phyloP scores from a whole-genome alignment of 2,113 vertebrate species.

The Orthonyx spaldingii region DNA sequence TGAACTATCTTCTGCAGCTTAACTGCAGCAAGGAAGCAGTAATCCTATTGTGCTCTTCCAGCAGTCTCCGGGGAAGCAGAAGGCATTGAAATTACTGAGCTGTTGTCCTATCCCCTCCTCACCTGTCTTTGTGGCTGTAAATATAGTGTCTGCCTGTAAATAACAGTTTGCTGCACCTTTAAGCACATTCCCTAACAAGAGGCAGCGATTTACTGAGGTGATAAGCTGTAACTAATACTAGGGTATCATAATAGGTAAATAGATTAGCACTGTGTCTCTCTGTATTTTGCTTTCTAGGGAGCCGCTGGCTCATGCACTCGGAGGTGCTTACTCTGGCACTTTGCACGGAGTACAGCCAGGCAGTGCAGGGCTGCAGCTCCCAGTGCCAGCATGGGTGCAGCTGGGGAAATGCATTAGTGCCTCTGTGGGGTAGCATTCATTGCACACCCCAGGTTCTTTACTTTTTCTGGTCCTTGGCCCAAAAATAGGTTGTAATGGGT shows the following conservation, averaged over 20 bases:
- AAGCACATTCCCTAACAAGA: conserved; percentile 73
- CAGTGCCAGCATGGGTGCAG: not conserved
- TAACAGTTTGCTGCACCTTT: conserved; percentile 79
- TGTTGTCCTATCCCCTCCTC: conserved; percentile 63
- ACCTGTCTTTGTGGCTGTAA: conserved; percentile 74
- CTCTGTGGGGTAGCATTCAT: not conserved
- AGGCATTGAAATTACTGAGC: conserved; percentile 63
- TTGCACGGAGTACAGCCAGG: not conserved
- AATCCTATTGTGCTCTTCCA: conserved; percentile 75
- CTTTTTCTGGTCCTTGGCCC: not conserved
- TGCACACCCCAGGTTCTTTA: not conserved
- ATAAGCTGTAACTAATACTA: conserved; percentile 89
- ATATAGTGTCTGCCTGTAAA: conserved; percentile 79
- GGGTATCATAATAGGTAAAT: conserved; percentile 85
- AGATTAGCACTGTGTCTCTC: conserved; percentile 53
- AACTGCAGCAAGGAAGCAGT: conserved; percentile 66
- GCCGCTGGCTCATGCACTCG: not conserved
- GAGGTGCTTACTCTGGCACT: conserved; percentile 37
- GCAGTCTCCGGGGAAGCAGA: conserved; percentile 68
- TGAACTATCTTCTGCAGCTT: conserved; percentile 67
- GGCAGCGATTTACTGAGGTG: conserved; percentile 86
- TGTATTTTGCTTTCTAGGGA: conserved; percentile 67
- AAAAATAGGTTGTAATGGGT: not conserved
- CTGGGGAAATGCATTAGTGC: not conserved
- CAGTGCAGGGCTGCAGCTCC: not conserved